Evolutionary conservation across 2,888 invertebrate species (phyloP).

Genomic region (Harmothoe impar): DNA sequence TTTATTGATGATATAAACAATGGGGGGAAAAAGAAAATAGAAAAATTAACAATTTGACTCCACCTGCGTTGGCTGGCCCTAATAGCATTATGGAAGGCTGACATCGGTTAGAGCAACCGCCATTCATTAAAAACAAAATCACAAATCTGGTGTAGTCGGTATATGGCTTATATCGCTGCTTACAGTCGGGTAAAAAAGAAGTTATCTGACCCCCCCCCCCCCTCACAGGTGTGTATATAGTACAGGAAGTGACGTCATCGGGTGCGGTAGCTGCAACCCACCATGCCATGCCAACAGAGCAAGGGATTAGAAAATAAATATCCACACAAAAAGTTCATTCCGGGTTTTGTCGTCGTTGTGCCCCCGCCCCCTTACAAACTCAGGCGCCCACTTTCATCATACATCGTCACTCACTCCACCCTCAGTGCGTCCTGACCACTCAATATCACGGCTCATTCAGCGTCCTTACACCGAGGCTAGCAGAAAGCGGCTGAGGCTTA

Average conservation of each 20-base stretch:
- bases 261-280: neutral
- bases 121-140: slow-evolving; percentile 12
- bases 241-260: slow-evolving; percentile 9
- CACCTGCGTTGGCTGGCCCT: too few relatives aligned
- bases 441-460: slow-evolving; percentile 15
- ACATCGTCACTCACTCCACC: neutral
- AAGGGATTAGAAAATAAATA: slow-evolving; percentile 56
- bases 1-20: too few relatives aligned
- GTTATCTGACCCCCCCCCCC: too few relatives aligned
- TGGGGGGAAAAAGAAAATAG: too few relatives aligned
- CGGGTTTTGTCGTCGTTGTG: neutral
- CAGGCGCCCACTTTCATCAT: neutral
- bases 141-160: slow-evolving; percentile 9
- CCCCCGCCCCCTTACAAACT: neutral
- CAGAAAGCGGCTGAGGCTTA: neutral
- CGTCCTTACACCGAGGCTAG: neutral
- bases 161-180: neutral
- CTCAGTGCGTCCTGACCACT: neutral
- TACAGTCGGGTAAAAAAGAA: slow-evolving; percentile 10
- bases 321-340: slow-evolving; percentile 49
- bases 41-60: too few relatives aligned
- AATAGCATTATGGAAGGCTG: neutral
- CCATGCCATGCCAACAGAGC: slow-evolving; percentile 25
- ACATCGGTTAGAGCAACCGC: neutral
- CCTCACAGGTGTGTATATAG: neutral